These are phyloP conservation scores for Philypnodon macrostomus DNA, from an alignment of 2,797 vertebrate genomes.

Conservation along the genomic window DNA sequence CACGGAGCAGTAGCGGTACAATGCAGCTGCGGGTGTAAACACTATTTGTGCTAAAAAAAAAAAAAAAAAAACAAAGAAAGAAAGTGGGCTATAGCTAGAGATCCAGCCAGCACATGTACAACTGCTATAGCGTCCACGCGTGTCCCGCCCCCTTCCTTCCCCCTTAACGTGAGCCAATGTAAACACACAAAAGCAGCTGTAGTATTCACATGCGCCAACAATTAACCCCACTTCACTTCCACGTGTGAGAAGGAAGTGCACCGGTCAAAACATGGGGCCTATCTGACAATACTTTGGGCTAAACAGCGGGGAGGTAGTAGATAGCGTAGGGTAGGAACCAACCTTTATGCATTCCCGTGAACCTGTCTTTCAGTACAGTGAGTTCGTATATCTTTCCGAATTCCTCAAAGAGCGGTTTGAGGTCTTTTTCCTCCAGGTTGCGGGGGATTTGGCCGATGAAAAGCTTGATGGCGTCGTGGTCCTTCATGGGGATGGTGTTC, in stretches of 20 bases:
- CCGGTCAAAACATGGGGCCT: conserved; percentile 1
- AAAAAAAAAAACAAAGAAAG: no score
- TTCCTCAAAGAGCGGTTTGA: conserved; percentile 98
- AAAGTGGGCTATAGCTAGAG: conserved; percentile 47
- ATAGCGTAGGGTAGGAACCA: conserved; percentile 59
- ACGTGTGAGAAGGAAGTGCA: conserved; percentile 47
- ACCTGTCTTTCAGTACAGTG: conserved; percentile 98
- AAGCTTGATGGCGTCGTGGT: conserved; percentile 99
- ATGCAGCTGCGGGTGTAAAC: conserved; percentile 58
- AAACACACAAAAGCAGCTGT: conserved; percentile 74
- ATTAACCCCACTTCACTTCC: conserved; percentile 63
- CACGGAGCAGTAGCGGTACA: conserved; percentile 53
- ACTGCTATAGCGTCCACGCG: conserved; percentile 17
- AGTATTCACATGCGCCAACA: conserved; percentile 67
- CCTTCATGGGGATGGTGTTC: conserved; percentile 95
- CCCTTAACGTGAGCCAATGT: conserved; percentile 64
- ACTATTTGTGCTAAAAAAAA: conserved; percentile 58
- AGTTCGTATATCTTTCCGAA: conserved; percentile 99
- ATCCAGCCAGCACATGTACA: conserved; percentile 33
- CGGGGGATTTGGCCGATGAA: conserved; percentile 98
- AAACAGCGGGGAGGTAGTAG: conserved; percentile 2
- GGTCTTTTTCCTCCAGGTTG: conserved; percentile 97
- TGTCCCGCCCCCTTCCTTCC: conserved; percentile 57
- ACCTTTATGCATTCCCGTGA: conserved; percentile 99
- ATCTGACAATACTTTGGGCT: conserved; percentile 4